Base-by-base conservation (phyloP, 1,140 invertebrate genomes). In the Holcopasites calliopsidis region DNA sequence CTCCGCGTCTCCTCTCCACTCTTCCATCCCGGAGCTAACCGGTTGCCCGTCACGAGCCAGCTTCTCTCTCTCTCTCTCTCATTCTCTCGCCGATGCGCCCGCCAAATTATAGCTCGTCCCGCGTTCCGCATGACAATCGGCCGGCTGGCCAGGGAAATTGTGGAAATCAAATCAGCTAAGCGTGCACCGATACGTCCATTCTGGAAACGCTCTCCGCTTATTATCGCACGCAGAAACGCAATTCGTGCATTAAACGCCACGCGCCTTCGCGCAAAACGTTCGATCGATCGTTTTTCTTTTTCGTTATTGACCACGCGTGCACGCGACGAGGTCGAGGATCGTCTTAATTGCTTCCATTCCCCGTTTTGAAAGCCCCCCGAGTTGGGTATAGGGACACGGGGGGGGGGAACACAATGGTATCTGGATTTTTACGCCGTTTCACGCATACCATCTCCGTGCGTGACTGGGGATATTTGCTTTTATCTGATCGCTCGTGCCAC, bases 21-120 rank as follows among this genome's bases (percentile, higher is more conserved):
- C 18, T 65, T 35, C 47, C 10, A 50, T 77, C 52, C 31, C 38
- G 13, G 42, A n/a, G n/a, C n/a, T n/a, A n/a, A n/a, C n/a, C n/a
- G 54, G 42, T 18, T 62, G 31, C 18, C 18, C 58, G 42, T 23
- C 50, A 23, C 61, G 28, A 42, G 13, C 13, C n/a, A 7, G 13
- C 31, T 47, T 21, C 26, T 0, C 38, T n/a, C 2, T 3, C 38
- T 3, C 10, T n/a, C 33, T 35, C 40, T 54, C 76, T 54, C 40
- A 42, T 35, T 38, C 42, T 50, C n/a, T 52, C 26, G 44, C 60
- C 52, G 35, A 33, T 31, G 38, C 66, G 26, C 76, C 54, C 64
- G 49, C 65, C 79, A 81, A 81, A 81, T 81, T 81, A 81, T 68
- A 68, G 71, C 79, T 70, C 61, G 64, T 80, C 74, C 64, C 69